Percentiles rank a stretch among this genome's conserved stretches.
These are phyloP conservation scores for Drosophila affinis DNA, from an alignment of 2,888 invertebrate species.

Conservation along the genomic window DNA sequence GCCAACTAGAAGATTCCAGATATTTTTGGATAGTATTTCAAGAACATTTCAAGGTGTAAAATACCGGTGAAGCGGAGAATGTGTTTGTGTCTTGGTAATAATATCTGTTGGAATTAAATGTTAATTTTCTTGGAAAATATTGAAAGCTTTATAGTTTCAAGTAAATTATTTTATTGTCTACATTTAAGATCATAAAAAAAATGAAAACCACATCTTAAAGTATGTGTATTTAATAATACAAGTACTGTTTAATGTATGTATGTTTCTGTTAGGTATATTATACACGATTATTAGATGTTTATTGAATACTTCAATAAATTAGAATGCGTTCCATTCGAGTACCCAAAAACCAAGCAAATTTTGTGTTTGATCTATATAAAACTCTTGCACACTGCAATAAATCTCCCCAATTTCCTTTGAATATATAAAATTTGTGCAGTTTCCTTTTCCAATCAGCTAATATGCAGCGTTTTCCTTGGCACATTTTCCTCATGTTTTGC, in stretches of 20 bases:
- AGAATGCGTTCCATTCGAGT: background rate
- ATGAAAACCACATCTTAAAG: too few relatives aligned
- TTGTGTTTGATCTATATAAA: conserved; percentile 4
- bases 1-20: conserved; percentile 33
- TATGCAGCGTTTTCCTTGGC: conserved; percentile 1
- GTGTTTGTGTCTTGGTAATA: conserved; percentile 1
- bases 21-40: conserved; percentile 3
- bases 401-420: conserved; percentile 7
- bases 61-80: background rate
- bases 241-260: too few relatives aligned
- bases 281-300: too few relatives aligned
- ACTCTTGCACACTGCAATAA: background rate
- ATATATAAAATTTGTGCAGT: conserved; percentile 8
- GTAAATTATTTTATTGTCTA: too few relatives aligned
- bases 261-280: too few relatives aligned
- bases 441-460: conserved; percentile 10
- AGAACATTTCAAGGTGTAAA: background rate
- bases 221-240: too few relatives aligned
- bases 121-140: too few relatives aligned
- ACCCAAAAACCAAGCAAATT: background rate
- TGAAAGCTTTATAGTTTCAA: too few relatives aligned
- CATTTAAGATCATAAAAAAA: too few relatives aligned
- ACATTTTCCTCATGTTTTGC: conserved; percentile 28
- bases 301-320: background rate
- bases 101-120: background rate